These are phyloP conservation scores for Sycon ciliatum DNA, from an alignment of 37 sponge, comb jelly and placozoan genomes.

Conservation along the genomic window DNA sequence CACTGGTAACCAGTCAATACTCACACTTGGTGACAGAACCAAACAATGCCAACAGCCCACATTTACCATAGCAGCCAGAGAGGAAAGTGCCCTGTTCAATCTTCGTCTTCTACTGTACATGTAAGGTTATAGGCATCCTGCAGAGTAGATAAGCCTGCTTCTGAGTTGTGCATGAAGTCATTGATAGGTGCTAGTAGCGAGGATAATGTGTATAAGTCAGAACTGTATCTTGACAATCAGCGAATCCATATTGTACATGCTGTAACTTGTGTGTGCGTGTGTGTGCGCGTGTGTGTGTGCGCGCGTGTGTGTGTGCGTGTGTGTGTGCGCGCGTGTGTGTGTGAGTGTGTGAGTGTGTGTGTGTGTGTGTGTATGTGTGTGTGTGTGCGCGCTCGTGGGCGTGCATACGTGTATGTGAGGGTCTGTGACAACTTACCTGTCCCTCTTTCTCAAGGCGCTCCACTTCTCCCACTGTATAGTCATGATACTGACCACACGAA, in stretches of 20 bases:
- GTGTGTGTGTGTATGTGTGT: conserved; percentile 38
- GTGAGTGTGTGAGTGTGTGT: conserved; percentile 36
- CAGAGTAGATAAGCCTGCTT: no score
- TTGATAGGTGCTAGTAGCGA: no score
- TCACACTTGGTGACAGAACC: not conserved
- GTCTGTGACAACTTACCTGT: conserved; percentile 11
- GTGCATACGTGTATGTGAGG: conserved; percentile 13
- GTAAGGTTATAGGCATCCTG: no score
- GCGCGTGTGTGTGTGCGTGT: conserved; percentile 28
- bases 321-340: conserved; percentile 23
- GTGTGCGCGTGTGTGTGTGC: conserved; percentile 22
- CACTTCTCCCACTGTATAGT: conserved; percentile 11
- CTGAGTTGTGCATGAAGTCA: no score
- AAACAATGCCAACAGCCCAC: not conserved
- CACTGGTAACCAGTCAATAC: no score
- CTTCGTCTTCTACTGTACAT: no score
- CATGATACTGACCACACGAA: conserved; percentile 5
- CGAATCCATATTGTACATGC: no score
- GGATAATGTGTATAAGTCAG: no score
- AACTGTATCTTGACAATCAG: no score
- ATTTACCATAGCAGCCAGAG: no score
- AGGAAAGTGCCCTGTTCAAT: no score
- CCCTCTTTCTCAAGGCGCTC: conserved; percentile 33
- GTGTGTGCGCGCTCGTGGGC: conserved; percentile 29
- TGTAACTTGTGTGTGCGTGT: conserved; percentile 16